phyloP scores from a whole-genome alignment of 64 coral and sea anemone genomes.

The Porites australiensis region DNA sequence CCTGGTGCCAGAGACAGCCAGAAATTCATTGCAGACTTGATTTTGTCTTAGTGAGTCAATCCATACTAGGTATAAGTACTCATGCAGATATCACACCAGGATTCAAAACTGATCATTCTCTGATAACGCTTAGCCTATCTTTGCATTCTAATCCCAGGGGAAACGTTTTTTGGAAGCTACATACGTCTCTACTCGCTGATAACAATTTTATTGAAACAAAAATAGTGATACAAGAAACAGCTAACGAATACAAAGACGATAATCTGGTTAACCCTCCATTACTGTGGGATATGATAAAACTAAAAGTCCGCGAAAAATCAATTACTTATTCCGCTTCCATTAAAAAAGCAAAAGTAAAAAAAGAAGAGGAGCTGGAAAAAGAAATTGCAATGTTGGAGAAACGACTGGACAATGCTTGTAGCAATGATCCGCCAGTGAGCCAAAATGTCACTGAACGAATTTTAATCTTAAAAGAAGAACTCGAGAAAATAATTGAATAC shows the following conservation, averaged over 20 bases:
- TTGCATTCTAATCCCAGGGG: not conserved
- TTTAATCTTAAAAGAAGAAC: not conserved
- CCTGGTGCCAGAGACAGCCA: slow-evolving; percentile 9
- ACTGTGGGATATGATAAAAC: no score
- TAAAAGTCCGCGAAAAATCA: no score
- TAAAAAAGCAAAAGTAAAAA: not conserved
- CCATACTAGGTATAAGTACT: not conserved
- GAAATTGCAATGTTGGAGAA: no score
- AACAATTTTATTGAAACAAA: not conserved
- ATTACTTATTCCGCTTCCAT: no score
- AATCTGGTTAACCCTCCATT: no score
- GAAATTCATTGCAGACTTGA: slow-evolving; percentile 29
- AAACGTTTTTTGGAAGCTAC: no score
- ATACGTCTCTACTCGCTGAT: not conserved
- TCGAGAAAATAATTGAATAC: slow-evolving; percentile 12
- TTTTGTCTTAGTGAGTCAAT: slow-evolving; percentile 26
- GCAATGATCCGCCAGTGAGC: not conserved
- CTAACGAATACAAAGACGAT: not conserved
- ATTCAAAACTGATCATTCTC: slow-evolving; percentile 19
- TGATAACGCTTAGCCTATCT: not conserved
- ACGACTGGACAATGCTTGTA: not conserved
- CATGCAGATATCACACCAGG: slow-evolving; percentile 21
- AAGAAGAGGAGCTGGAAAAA: not conserved
- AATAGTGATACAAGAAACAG: not conserved
- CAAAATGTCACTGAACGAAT: not conserved